phyloP scores from a whole-genome alignment of 2,113 vertebrate species.

The Daubentonia madagascariensis region DNA sequence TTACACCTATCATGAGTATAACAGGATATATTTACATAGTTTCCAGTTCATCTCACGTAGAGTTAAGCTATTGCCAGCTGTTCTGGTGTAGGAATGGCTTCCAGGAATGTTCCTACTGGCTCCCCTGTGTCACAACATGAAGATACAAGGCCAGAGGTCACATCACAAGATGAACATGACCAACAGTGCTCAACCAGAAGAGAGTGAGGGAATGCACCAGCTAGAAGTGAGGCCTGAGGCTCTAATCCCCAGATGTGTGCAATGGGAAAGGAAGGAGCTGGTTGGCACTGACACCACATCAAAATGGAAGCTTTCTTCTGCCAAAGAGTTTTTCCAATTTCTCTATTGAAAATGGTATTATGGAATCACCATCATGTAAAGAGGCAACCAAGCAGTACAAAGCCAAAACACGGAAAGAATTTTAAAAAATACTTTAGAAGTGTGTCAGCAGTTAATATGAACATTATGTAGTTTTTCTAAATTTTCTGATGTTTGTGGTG shows the following conservation, averaged over 20 bases:
- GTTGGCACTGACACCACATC: not conserved
- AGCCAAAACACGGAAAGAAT: not conserved
- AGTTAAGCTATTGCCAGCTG: not conserved
- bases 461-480: not conserved
- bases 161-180: fast-evolving
- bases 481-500: not conserved
- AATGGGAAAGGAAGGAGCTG: not conserved
- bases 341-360: not conserved
- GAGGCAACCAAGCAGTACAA: not conserved
- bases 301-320: not conserved
- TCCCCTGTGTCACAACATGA: not conserved
- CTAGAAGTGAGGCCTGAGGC: not conserved
- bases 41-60: not conserved
- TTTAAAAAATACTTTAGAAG: not conserved
- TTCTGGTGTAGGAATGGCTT: not conserved
- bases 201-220: not conserved
- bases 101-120: not conserved
- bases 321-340: not conserved
- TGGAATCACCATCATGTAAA: not conserved
- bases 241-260: not conserved
- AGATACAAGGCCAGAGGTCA: not conserved
- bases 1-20: not conserved
- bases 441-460: not conserved
- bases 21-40: no score
- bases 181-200: not conserved